Percentiles rank a stretch among this genome's conserved stretches.
Evolutionary conservation across 2,113 vertebrate genomes (phyloP).

Genomic region (Nanorana parkeri): DNA sequence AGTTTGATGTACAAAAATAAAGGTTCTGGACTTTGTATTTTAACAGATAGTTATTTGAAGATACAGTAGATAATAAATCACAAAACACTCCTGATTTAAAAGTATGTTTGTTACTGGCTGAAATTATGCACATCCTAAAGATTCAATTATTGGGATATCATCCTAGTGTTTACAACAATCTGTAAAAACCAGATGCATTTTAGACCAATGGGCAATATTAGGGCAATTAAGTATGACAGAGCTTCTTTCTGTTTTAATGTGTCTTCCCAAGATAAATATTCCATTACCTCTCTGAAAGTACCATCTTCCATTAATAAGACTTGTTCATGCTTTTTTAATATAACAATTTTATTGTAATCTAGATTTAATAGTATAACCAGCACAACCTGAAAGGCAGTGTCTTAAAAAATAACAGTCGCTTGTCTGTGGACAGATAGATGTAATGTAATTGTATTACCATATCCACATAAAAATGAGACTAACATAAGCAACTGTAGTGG

Average conservation of each 20-base stretch:
- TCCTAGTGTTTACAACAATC: conserved; percentile 56
- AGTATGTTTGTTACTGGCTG: conserved; percentile 31
- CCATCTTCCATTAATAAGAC: conserved; percentile 51
- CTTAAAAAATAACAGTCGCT: not conserved
- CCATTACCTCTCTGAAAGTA: conserved; percentile 50
- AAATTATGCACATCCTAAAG: conserved; percentile 44
- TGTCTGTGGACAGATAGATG: conserved; percentile 6
- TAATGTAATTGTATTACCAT: conserved; percentile 10
- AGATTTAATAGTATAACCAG: conserved; percentile 32
- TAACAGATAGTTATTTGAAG: conserved; percentile 6
- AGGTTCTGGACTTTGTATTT: conserved; percentile 6
- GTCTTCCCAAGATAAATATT: conserved; percentile 57
- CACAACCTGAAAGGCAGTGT: conserved; percentile 6
- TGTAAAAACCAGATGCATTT: conserved; percentile 56
- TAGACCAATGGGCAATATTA: conserved; percentile 55
- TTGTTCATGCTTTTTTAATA: conserved; percentile 46
- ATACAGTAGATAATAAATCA: conserved; percentile 10
- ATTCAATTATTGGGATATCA: conserved; percentile 58
- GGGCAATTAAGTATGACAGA: conserved; percentile 57
- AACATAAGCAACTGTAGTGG: not conserved
- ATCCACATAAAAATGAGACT: not conserved
- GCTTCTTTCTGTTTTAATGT: conserved; percentile 54
- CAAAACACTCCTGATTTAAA: conserved; percentile 11
- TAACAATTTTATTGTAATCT: conserved; percentile 50
- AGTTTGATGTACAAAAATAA: not conserved